Percentiles rank a stretch among this genome's conserved stretches.
Conservation (phyloP, 2,797 vertebrate genomes). For the Chelmon rostratus region DNA sequence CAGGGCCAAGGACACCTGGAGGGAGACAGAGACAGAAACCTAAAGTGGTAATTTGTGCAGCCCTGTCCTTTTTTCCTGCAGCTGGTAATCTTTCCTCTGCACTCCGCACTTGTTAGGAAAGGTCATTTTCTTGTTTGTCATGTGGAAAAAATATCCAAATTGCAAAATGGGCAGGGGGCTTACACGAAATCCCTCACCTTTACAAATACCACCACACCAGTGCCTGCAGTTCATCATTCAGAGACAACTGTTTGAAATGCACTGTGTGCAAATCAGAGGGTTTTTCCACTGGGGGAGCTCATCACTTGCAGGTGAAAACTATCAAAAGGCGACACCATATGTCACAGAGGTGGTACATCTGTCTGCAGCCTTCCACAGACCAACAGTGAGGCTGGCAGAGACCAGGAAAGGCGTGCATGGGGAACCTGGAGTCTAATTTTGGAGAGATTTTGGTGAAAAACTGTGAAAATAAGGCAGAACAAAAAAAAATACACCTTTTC, state of each 20-base stretch:
- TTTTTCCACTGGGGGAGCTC: slow-evolving; percentile 20
- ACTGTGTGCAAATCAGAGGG: slow-evolving; percentile 23
- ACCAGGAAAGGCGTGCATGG: background rate
- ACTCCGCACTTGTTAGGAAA: slow-evolving; percentile 64
- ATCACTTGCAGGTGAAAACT: slow-evolving; percentile 26
- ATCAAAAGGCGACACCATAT: background rate
- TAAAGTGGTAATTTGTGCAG: slow-evolving; percentile 10
- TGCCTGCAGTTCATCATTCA: slow-evolving; percentile 57
- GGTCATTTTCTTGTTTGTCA: slow-evolving; percentile 68
- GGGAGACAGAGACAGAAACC: slow-evolving; percentile 23
- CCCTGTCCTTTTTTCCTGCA: slow-evolving; percentile 8
- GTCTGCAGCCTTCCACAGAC: background rate
- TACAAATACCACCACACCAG: slow-evolving; percentile 64
- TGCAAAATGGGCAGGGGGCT: slow-evolving; percentile 33
- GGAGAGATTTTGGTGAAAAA: background rate
- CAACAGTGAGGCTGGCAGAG: background rate
- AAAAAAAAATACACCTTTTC: background rate
- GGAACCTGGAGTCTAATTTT: background rate
- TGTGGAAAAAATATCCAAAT: slow-evolving; percentile 55
- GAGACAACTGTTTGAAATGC: slow-evolving; percentile 42
- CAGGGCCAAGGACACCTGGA: slow-evolving; percentile 89
- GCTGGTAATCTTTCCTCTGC: slow-evolving; percentile 20
- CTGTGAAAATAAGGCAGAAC: background rate
- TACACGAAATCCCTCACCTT: slow-evolving; percentile 48
- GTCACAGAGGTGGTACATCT: slow-evolving; percentile 7